phyloP scores from a whole-genome alignment of 2,888 invertebrate genomes.

The Phortica magna region DNA sequence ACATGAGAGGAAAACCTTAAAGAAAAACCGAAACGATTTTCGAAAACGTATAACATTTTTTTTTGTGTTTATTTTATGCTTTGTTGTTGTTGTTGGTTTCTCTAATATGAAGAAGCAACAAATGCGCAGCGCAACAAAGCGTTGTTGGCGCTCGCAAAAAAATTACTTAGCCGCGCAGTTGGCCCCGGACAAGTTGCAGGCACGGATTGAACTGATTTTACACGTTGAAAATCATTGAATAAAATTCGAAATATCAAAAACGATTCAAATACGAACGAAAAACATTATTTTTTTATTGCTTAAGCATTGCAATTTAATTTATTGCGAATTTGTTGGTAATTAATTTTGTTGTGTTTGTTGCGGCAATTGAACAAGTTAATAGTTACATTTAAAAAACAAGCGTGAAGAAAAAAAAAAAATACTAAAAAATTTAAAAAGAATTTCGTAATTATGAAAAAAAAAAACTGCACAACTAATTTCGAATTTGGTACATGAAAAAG shows the following conservation, averaged over 20 bases:
- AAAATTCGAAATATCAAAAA: slow-evolving; percentile 25
- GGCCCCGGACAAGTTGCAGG: slow-evolving; percentile 68
- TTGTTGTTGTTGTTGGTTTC: slow-evolving; percentile 38
- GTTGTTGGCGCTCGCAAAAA: slow-evolving; percentile 50
- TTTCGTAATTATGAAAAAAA: slow-evolving; percentile 15
- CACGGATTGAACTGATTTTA: slow-evolving; percentile 52
- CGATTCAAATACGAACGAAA: neutral
- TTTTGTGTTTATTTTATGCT: slow-evolving; percentile 2
- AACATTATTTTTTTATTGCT: neutral
- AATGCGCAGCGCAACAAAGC: neutral
- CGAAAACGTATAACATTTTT: slow-evolving; percentile 8
- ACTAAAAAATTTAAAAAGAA: slow-evolving; percentile 3
- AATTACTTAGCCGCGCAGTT: slow-evolving; percentile 58
- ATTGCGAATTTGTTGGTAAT: slow-evolving; percentile 46
- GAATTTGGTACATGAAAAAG: slow-evolving; percentile 1
- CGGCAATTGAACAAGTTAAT: slow-evolving; percentile 12
- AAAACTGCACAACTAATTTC: slow-evolving; percentile 18
- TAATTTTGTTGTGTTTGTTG: slow-evolving; percentile 25
- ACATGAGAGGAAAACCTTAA: slow-evolving; percentile 48
- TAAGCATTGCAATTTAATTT: neutral
- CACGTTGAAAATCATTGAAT: slow-evolving; percentile 27
- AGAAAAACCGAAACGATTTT: slow-evolving; percentile 21
- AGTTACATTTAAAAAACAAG: neutral
- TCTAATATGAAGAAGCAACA: neutral
- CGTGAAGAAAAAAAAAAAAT: neutral